Evolutionary conservation across 2,797 vertebrate species (phyloP).

Genomic region (Gorsachius magnificus): DNA sequence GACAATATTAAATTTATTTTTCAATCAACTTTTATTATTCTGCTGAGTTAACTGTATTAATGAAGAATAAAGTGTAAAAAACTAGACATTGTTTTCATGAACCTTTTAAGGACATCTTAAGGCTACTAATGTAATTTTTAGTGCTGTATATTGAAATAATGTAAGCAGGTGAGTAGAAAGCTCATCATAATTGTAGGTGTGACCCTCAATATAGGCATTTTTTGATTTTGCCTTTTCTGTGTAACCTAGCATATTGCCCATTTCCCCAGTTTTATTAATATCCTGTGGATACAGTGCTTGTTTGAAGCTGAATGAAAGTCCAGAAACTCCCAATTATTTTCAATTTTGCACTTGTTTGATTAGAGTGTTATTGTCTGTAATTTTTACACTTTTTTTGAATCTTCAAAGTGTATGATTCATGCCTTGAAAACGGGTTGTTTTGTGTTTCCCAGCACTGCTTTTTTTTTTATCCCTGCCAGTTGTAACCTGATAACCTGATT

Average conservation of each 20-base stretch:
- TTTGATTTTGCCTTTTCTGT: not conserved
- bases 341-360: conserved; percentile 58
- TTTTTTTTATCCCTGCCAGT: conserved; percentile 75
- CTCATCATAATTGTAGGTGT: not conserved
- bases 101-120: not conserved
- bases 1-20: not conserved
- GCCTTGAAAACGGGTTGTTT: conserved; percentile 59
- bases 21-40: not conserved
- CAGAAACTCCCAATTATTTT: conserved; percentile 63
- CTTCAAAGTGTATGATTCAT: conserved; percentile 64
- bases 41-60: not conserved
- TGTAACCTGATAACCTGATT: conserved; percentile 79
- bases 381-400: conserved; percentile 47
- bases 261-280: conserved; percentile 41
- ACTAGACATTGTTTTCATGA: not conserved
- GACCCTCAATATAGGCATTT: not conserved
- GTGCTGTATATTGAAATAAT: not conserved
- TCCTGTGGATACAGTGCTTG: conserved; percentile 27
- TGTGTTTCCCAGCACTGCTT: conserved; percentile 60
- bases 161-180: not conserved
- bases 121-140: not conserved
- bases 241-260: conserved; percentile 9
- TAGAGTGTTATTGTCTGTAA: conserved; percentile 59
- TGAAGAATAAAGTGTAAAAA: not conserved
- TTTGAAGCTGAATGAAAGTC: conserved; percentile 57